Percentiles rank a stretch among this genome's conserved stretches.
phyloP scores from a whole-genome alignment of 2,797 vertebrate species.

The Hemitrygon akajei region DNA sequence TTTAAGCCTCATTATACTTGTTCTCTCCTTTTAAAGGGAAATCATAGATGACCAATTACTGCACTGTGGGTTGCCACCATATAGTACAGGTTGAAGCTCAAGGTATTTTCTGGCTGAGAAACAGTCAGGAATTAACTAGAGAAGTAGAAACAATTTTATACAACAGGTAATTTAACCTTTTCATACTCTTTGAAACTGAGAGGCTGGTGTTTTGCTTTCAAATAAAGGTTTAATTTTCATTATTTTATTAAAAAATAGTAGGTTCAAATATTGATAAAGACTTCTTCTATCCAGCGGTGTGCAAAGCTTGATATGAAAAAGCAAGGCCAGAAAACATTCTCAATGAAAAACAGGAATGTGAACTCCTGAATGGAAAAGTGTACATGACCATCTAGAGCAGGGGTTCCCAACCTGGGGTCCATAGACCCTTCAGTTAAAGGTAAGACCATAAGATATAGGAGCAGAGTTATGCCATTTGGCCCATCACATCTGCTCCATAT shows the following conservation, averaged over 20 bases:
- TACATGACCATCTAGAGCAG: neutral
- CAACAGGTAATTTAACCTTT: neutral
- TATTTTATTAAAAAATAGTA: neutral
- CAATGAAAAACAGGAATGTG: neutral
- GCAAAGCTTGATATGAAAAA: neutral
- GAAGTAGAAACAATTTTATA: neutral
- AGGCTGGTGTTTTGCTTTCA: neutral
- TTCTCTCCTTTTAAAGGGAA: neutral
- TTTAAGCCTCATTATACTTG: neutral
- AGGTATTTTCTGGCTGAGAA: neutral
- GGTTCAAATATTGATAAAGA: neutral
- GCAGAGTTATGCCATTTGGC: no score
- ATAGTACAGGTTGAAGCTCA: neutral
- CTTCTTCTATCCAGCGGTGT: neutral
- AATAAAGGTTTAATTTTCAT: neutral
- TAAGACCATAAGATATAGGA: no score
- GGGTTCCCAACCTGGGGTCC: no score
- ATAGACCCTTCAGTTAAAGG: no score
- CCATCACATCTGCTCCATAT: no score
- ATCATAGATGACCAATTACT: neutral
- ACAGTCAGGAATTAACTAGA: neutral
- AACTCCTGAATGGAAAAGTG: neutral
- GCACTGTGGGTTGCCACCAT: neutral
- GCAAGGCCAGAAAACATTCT: neutral
- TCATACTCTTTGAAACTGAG: neutral